Base-by-base conservation (phyloP, 2,113 vertebrate genomes). In the Parus major region DNA sequence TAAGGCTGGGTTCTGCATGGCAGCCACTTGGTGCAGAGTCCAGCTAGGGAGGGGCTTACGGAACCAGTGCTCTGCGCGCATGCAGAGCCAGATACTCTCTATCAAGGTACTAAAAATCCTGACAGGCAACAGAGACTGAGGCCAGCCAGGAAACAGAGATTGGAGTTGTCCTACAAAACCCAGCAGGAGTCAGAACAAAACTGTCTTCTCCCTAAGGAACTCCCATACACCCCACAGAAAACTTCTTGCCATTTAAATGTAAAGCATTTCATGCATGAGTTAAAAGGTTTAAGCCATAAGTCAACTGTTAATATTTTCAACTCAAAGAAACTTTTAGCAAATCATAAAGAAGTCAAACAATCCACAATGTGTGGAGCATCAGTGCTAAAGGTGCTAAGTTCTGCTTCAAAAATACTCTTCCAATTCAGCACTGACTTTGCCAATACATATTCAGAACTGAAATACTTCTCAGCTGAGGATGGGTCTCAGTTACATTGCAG, bases 31-130 rank as follows among this genome's bases (percentile, higher is more conserved):
- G 21, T 44, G 47, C 42, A 56, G 49, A 77, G 42, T 11, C 36
- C 50, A 78, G 63, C 8, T 46, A 63, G 5, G 19, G 52, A 61
- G 17, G 11, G 55, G 28, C 20, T 57, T 1, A 0, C 1, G 9
- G 29, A n/a, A 46, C 22, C 5, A 18, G 16, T 1, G 24, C 44
- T 72, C 44, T 28, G 17, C 20, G 25, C 5, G 28, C 57, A 59
- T 0, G 0, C 35, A 50, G 10, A 5, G 2, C 8, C 33, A 56
- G 39, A 49, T 0, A 0, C 5, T 23, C 42, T 53, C 14, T 27
- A 28, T 18, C n/a, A 36, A 25, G 53, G 53, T 21, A 44, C 24
- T 72, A 41, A 44, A 60, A 72, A 72, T 60, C 46, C 25, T 15
- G 41, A 44, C 2, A 52, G 19, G 17, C 18, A 94, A 65, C 12